A percentile compares a stretch with the other conserved stretches of the same genome.
Conservation (phyloP, 1,140 invertebrate genomes). For the Drosophila leontia region DNA sequence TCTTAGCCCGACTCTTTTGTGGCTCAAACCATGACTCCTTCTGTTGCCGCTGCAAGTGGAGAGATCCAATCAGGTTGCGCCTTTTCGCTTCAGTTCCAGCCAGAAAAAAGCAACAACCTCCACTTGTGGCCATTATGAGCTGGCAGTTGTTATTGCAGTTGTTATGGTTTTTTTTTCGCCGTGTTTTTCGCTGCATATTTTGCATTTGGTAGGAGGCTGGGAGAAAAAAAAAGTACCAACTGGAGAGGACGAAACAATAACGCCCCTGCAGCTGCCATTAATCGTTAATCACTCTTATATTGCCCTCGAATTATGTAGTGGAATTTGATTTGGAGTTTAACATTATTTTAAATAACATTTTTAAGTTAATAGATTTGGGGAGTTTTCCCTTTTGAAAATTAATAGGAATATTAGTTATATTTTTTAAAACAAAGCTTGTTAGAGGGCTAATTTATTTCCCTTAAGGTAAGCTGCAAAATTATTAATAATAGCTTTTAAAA, state of each 20-base stretch:
- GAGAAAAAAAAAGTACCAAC: constrained; percentile 32
- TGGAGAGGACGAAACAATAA: constrained; percentile 45
- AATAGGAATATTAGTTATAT: too few species aligned
- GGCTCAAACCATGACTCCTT: constrained; percentile 35
- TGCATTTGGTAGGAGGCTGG: constrained; percentile 74
- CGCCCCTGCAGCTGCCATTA: constrained; percentile 80
- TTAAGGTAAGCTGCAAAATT: not conserved
- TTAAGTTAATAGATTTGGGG: too few species aligned
- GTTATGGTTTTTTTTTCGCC: constrained; percentile 45
- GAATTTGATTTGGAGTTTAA: constrained; percentile 2
- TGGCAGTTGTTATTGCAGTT: constrained; percentile 58
- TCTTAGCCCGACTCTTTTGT: constrained; percentile 33
- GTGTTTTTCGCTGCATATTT: constrained; percentile 67
- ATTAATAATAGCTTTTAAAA: not conserved
- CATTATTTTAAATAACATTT: too few species aligned
- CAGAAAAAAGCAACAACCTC: constrained; percentile 46
- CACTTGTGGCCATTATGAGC: constrained; percentile 78
- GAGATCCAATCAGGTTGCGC: constrained; percentile 81
- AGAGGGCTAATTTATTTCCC: not conserved
- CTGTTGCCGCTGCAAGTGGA: constrained; percentile 66
- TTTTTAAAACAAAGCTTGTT: too few species aligned
- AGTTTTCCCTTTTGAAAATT: too few species aligned
- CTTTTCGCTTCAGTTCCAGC: constrained; percentile 63
- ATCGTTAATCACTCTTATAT: constrained; percentile 69
- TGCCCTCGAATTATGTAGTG: constrained; percentile 28